phyloP scores from a whole-genome alignment of 2,113 vertebrate genomes.

The Nothobranchius furzeri region DNA sequence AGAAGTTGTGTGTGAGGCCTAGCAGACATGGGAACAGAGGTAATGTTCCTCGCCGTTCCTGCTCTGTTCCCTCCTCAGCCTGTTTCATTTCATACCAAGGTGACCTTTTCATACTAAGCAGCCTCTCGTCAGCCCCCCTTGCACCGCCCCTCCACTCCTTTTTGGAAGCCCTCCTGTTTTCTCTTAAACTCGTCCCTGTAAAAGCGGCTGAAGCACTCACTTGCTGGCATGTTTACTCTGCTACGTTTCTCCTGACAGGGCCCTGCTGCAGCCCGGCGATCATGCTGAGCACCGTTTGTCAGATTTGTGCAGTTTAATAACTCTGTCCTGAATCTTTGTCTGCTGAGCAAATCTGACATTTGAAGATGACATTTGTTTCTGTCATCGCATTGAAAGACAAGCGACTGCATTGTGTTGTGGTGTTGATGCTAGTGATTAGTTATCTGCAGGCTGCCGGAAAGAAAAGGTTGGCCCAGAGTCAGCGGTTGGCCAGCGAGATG shows the following conservation, averaged over 20 bases:
- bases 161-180: conserved; percentile 35
- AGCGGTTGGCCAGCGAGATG: conserved; percentile 30
- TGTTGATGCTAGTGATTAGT: conserved; percentile 69
- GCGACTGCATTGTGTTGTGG: conserved; percentile 43
- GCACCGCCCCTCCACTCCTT: conserved; percentile 19
- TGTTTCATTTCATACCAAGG: conserved; percentile 66
- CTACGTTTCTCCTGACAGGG: conserved; percentile 24
- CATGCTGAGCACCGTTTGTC: conserved; percentile 33
- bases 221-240: conserved; percentile 11
- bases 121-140: conserved; percentile 39
- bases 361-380: conserved; percentile 75
- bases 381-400: conserved; percentile 70
- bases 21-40: conserved; percentile 58
- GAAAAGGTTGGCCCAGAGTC: conserved; percentile 59
- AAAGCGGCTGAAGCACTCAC: conserved; percentile 20
- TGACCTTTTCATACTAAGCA: conserved; percentile 71
- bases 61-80: conserved; percentile 54
- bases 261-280: conserved; percentile 33
- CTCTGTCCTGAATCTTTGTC: conserved; percentile 63
- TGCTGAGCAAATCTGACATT: conserved; percentile 77
- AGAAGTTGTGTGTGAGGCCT: conserved; percentile 53
- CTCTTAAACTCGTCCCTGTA: conserved; percentile 35
- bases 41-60: conserved; percentile 67
- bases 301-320: conserved; percentile 59
- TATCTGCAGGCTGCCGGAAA: conserved; percentile 59